phyloP scores from a whole-genome alignment of 2,113 vertebrate species.

The Aegotheles bennettii region DNA sequence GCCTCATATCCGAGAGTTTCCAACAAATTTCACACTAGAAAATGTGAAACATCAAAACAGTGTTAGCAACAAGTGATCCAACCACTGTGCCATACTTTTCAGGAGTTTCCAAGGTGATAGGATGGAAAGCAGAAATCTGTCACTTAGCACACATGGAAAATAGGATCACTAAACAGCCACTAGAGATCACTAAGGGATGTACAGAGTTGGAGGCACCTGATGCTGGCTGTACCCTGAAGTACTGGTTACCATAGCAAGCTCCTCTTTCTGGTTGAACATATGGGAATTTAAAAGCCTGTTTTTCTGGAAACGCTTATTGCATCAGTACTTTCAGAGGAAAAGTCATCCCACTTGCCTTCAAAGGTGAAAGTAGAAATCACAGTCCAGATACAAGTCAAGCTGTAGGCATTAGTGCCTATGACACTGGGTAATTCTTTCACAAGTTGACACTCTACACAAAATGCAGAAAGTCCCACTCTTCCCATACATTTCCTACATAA shows the following conservation, averaged over 20 bases:
- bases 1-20: fast-evolving
- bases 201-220: background rate
- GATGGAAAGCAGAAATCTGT: background rate
- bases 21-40: background rate
- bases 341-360: background rate
- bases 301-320: background rate
- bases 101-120: background rate
- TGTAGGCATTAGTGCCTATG: background rate
- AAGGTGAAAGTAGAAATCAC: background rate
- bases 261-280: background rate
- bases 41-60: background rate
- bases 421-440: background rate
- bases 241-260: background rate
- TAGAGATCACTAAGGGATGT: background rate
- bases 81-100: background rate
- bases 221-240: background rate
- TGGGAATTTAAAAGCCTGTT: background rate
- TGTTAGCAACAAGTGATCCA: background rate
- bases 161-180: background rate
- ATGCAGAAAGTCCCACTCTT: background rate
- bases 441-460: background rate
- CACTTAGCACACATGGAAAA: fast-evolving
- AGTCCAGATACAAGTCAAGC: background rate
- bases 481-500: background rate
- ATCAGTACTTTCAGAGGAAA: background rate